Conservation (phyloP, 1,140 invertebrate genomes). For the Tigriopus japonicus region DNA sequence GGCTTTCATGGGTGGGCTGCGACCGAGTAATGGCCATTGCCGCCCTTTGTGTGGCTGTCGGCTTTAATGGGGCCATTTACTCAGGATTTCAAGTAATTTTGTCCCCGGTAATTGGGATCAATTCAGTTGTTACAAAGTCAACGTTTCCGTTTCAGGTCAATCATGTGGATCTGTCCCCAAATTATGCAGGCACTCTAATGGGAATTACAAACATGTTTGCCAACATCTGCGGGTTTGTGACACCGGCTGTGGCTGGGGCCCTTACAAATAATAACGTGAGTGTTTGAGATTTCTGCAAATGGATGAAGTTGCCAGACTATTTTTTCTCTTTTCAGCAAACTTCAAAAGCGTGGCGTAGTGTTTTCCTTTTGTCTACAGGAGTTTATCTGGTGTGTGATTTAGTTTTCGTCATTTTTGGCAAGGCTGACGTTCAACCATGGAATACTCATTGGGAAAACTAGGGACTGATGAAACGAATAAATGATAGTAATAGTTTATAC, state of each 20-base stretch:
- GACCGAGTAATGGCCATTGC: constrained; percentile 45
- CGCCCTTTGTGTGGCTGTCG: constrained; percentile 46
- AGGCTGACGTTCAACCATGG: neutral
- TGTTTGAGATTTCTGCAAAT: neutral
- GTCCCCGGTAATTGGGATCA: neutral
- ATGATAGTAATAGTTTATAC: no score
- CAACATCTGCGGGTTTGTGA: constrained; percentile 24
- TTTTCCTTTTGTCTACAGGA: neutral
- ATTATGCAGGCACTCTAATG: constrained; percentile 53
- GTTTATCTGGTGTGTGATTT: neutral
- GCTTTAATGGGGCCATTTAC: constrained; percentile 42
- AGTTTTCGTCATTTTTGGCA: neutral
- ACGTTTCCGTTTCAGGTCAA: constrained; percentile 26
- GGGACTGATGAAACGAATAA: no score
- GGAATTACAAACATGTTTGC: constrained; percentile 40
- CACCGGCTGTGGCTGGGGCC: constrained; percentile 32
- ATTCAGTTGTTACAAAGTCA: neutral
- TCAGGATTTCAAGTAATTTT: constrained; percentile 21
- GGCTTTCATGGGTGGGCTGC: constrained; percentile 54
- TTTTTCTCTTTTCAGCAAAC: neutral
- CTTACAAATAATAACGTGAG: constrained; percentile 23
- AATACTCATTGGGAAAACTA: neutral
- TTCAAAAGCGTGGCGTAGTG: neutral
- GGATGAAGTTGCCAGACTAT: neutral
- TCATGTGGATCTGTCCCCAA: constrained; percentile 52